These are phyloP conservation scores for Peucedramus taeniatus DNA, from an alignment of 2,113 vertebrate species.

Conservation along the genomic window DNA sequence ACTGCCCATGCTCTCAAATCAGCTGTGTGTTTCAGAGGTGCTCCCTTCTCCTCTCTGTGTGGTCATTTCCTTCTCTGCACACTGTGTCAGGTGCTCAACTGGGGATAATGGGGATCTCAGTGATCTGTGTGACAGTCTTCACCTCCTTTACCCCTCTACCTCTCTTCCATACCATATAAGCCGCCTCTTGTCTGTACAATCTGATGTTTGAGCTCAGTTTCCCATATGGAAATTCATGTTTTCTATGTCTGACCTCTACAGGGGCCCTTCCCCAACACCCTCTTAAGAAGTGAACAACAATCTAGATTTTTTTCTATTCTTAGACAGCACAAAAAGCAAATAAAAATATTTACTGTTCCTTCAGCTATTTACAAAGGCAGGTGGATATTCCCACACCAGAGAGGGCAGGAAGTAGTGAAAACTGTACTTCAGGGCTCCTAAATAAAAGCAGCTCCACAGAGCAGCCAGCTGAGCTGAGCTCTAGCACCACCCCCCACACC, in stretches of 20 bases:
- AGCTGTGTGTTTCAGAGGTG: neutral
- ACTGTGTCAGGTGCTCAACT: neutral
- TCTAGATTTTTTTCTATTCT: neutral
- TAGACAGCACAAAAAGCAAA: too few relatives aligned
- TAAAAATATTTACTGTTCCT: neutral
- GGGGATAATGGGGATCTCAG: neutral
- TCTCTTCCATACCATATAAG: neutral
- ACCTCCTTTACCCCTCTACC: neutral
- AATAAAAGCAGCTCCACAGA: neutral
- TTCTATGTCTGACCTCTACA: neutral
- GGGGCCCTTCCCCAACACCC: neutral
- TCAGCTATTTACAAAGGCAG: neutral
- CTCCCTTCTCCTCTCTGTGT: neutral
- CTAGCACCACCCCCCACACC: neutral
- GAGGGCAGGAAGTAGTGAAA: neutral
- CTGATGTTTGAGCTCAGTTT: neutral
- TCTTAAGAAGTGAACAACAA: neutral
- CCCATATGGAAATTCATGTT: neutral
- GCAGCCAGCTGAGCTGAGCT: neutral
- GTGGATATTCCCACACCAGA: neutral
- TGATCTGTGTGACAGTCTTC: neutral
- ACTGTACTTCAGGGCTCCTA: neutral
- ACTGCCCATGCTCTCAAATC: fast-evolving
- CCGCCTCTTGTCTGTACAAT: neutral
- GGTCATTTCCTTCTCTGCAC: neutral